phyloP scores from a whole-genome alignment of 2,888 invertebrate species.

The Caenorhabditis sinica region DNA sequence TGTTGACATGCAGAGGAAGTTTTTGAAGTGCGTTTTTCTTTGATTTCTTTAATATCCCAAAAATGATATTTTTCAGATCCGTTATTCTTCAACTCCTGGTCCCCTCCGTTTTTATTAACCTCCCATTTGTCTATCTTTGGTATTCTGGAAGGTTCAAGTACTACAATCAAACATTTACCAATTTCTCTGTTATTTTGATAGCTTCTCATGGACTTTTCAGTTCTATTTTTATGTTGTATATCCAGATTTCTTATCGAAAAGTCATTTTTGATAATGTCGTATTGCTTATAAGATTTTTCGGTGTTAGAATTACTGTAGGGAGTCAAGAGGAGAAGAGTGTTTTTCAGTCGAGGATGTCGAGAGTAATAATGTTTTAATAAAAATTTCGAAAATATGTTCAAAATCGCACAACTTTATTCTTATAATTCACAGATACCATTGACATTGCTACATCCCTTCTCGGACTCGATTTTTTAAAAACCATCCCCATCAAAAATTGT shows the following conservation, averaged over 20 bases:
- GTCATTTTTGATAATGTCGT: not conserved
- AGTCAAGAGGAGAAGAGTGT: conserved; percentile 3
- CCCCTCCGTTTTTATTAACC: not conserved
- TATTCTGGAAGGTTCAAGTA: conserved; percentile 8
- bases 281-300: not conserved
- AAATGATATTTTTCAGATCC: not conserved
- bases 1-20: conserved; percentile 6
- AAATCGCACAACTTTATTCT: no score
- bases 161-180: not conserved
- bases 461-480: no score
- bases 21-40: not conserved
- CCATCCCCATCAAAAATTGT: no score
- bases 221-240: conserved; percentile 13
- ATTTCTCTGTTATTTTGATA: not conserved
- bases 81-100: conserved; percentile 12
- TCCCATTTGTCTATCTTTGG: not conserved
- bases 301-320: no score
- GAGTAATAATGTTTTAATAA: not conserved
- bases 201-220: conserved; percentile 14
- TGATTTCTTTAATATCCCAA: no score
- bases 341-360: conserved; percentile 19
- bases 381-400: no score
- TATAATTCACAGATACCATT: no score
- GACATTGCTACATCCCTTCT: no score
- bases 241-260: conserved; percentile 31